Base-by-base conservation (phyloP, 2,888 invertebrate genomes). In the Calameuta pallipes region DNA sequence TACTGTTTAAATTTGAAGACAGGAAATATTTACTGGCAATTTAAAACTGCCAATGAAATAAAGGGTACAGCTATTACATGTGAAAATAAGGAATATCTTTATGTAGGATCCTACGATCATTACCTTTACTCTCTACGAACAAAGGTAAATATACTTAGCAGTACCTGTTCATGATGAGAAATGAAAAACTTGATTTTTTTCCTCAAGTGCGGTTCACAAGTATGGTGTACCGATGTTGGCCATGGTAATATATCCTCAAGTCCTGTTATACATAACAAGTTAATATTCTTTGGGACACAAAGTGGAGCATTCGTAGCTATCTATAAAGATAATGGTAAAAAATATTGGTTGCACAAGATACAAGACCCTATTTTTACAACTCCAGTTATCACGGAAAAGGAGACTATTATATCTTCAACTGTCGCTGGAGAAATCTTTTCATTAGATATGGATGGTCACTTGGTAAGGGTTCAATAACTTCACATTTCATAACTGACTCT, bases 51-150 rank as follows among this genome's bases (percentile, higher is more conserved):
- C 1, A 93, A 93, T 71, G 93, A 94, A 91, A 93, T 97, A 23
- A 96, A 96, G 92, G 94, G 95, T 88, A 93, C 93, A 35, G 93
- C 94, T 9, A 85, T 92, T 81, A 85, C 92, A 75, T 92, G 93
- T 81, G 83, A 85, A 56, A 76, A 86, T 23, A 89, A 89, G 33
- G 92, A 92, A 41, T 85, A 91, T 23, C 89, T 96, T 35, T 94
- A 94, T 85, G 92, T 96, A 86, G 96, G 96, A 36, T 94, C 96
- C 0, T 96, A 97, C 88, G 96, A 96, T 88, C 94, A 94, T 78
- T 89, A 92, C 83, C 86, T 96, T 6, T 94, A 95, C 87, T 94
- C 94, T 82, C 89, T 96, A 77, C 91, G 93, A 87, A 82, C 92
- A 73, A 80, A 91, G 92, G 95, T 95, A 92, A 85, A 76, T 79